Percentiles rank a stretch among this genome's conserved stretches.
Conservation (phyloP, 1,140 invertebrate genomes). For the Diorhabda sublineata region DNA sequence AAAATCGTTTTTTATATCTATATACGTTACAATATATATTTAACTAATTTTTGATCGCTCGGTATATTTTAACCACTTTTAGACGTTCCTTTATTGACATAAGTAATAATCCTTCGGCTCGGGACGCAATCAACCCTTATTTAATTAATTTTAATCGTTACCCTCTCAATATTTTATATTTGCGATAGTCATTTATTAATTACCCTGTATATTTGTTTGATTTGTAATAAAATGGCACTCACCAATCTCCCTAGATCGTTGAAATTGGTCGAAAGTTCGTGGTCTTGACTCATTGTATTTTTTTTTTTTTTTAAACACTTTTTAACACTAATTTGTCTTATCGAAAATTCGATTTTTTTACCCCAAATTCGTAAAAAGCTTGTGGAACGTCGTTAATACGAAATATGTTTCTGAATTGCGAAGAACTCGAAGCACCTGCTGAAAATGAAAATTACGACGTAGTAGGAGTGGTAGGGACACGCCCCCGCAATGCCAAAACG, state of each 20-base stretch:
- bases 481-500: constrained; percentile 33
- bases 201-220: background rate
- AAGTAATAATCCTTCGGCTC: too few relatives aligned
- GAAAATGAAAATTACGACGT: constrained; percentile 22
- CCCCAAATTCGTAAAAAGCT: constrained; percentile 7
- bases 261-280: constrained; percentile 41
- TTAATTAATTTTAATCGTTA: too few relatives aligned
- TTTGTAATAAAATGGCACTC: constrained; percentile 23
- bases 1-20: too few relatives aligned
- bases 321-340: constrained; percentile 1
- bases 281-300: constrained; percentile 41
- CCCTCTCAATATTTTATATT: too few relatives aligned
- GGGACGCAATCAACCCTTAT: too few relatives aligned
- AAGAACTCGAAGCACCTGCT: constrained; percentile 36
- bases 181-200: background rate
- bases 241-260: constrained; percentile 38
- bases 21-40: too few relatives aligned
- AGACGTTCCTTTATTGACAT: too few relatives aligned
- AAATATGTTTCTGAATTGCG: constrained; percentile 34
- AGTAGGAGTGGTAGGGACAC: constrained; percentile 36
- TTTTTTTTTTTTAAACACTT: too few relatives aligned
- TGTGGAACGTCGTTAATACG: constrained; percentile 27
- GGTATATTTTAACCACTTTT: too few relatives aligned
- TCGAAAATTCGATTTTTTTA: constrained; percentile 1
- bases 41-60: too few relatives aligned